A percentile compares a stretch with the other conserved stretches of the same genome.
These are phyloP conservation scores for Schizotus pectinicornis DNA, from an alignment of 2,888 invertebrate species.

Conservation along the genomic window DNA sequence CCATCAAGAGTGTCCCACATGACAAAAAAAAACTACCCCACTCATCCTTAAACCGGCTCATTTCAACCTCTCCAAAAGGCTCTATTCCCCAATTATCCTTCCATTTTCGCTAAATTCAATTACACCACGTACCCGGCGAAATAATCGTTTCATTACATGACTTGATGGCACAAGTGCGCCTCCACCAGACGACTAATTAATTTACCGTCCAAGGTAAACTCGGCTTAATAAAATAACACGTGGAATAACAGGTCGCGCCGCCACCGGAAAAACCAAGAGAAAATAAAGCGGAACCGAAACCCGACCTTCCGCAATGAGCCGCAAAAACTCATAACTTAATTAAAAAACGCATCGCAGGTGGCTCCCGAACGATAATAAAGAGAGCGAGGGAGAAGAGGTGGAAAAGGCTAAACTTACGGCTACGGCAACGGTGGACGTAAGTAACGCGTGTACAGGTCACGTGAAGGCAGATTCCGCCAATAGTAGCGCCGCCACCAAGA, in stretches of 20 bases:
- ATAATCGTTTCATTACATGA: too few species aligned
- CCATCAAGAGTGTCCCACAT: too few species aligned
- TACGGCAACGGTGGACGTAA: constrained; percentile 31
- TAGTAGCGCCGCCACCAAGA: constrained; percentile 28
- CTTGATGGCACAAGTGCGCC: too few species aligned
- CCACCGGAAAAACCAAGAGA: constrained; percentile 10
- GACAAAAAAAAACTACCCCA: too few species aligned
- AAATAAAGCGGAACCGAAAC: constrained; percentile 26
- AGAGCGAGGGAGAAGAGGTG: neutral
- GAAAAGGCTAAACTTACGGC: constrained; percentile 29
- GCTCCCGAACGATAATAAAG: constrained; percentile 30
- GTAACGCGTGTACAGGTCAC: constrained; percentile 39
- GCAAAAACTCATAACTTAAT: constrained; percentile 49
- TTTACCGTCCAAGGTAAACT: neutral
- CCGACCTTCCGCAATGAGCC: constrained; percentile 45
- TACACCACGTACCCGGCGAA: too few species aligned
- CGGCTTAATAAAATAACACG: constrained; percentile 1
- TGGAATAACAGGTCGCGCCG: constrained; percentile 3
- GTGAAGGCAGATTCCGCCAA: constrained; percentile 39
- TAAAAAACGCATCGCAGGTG: constrained; percentile 45
- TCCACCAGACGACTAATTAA: neutral
- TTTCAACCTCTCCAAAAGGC: too few species aligned
- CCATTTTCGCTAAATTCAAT: too few species aligned
- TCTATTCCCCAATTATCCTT: too few species aligned
- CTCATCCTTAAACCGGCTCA: too few species aligned